These are phyloP conservation scores for Halictus rubicundus DNA, from an alignment of 1,140 invertebrate genomes.

Conservation along the genomic window DNA sequence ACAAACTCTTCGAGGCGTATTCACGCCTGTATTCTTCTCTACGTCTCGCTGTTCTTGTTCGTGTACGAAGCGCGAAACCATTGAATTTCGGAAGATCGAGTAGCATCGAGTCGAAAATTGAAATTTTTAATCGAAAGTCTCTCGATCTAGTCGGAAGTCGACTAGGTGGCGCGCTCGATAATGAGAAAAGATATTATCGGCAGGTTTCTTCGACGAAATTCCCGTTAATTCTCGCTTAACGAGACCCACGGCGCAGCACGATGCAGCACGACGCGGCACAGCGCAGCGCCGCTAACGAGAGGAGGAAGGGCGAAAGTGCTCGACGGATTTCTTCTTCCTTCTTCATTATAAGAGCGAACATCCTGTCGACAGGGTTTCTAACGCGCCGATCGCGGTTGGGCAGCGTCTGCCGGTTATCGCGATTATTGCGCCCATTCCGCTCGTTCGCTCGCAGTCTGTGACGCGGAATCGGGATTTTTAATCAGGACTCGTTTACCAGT, in stretches of 20 bases:
- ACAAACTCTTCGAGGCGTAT: too few relatives aligned
- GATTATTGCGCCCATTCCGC: not conserved
- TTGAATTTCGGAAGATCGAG: too few relatives aligned
- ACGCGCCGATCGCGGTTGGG: not conserved
- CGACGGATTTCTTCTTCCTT: conserved; percentile 49
- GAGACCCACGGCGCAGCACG: not conserved
- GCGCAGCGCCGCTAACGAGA: conserved; percentile 28
- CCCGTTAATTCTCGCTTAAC: conserved; percentile 31
- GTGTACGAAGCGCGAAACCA: too few relatives aligned
- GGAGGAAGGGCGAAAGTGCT: conserved; percentile 43
- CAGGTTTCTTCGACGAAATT: conserved; percentile 16
- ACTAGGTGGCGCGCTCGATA: conserved; percentile 12
- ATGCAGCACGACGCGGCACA: not conserved
- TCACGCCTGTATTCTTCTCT: too few relatives aligned
- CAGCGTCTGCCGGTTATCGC: conserved; percentile 4
- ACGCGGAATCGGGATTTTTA: not conserved
- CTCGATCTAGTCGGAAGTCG: too few relatives aligned
- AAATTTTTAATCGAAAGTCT: too few relatives aligned
- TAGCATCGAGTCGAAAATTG: too few relatives aligned
- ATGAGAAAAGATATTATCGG: conserved; percentile 39
- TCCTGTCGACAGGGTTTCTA: conserved; percentile 36
- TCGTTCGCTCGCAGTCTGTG: not conserved
- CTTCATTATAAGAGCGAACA: conserved; percentile 28
- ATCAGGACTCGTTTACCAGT: too few relatives aligned
- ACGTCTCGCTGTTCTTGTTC: too few relatives aligned